phyloP scores from a whole-genome alignment of 2,888 invertebrate species.

The Harpalus rubripes region DNA sequence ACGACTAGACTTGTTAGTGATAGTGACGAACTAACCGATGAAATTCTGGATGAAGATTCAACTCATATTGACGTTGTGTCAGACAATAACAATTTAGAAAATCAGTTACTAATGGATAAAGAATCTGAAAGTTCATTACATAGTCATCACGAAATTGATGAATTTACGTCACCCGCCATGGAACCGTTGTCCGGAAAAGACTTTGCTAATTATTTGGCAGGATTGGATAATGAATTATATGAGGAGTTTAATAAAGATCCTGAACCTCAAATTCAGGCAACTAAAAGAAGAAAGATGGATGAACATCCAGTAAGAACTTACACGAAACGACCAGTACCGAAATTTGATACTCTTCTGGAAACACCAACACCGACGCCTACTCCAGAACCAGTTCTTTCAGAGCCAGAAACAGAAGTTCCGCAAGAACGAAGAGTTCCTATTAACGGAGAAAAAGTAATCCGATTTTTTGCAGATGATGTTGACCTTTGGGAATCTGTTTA shows the following conservation, averaged over 20 bases:
- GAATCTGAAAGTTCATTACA: slow-evolving; percentile 20
- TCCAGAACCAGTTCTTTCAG: background rate
- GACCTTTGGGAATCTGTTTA: slow-evolving; percentile 41
- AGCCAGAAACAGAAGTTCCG: background rate
- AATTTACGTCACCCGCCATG: slow-evolving; percentile 43
- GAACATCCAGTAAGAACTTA: slow-evolving; percentile 48
- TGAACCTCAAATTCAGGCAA: background rate
- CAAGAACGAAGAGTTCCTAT: slow-evolving; percentile 49
- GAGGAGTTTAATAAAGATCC: slow-evolving; percentile 39
- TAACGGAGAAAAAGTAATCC: slow-evolving; percentile 54
- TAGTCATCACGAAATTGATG: slow-evolving; percentile 38
- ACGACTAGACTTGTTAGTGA: slow-evolving; percentile 37
- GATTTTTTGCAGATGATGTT: slow-evolving; percentile 47
- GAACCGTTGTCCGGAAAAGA: slow-evolving; percentile 57
- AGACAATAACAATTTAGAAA: slow-evolving; percentile 31
- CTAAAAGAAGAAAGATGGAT: slow-evolving; percentile 34
- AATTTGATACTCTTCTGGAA: slow-evolving; percentile 5
- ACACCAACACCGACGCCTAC: background rate
- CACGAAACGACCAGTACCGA: slow-evolving; percentile 52
- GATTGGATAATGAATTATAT: slow-evolving; percentile 1
- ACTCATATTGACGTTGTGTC: slow-evolving; percentile 18
- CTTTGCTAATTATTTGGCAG: slow-evolving; percentile 47
- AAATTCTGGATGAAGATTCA: slow-evolving; percentile 46
- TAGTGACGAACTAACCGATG: slow-evolving; percentile 33
- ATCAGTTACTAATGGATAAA: slow-evolving; percentile 8